phyloP scores from a whole-genome alignment of 2,797 vertebrate genomes.

The Neosilurus mollespiculum region DNA sequence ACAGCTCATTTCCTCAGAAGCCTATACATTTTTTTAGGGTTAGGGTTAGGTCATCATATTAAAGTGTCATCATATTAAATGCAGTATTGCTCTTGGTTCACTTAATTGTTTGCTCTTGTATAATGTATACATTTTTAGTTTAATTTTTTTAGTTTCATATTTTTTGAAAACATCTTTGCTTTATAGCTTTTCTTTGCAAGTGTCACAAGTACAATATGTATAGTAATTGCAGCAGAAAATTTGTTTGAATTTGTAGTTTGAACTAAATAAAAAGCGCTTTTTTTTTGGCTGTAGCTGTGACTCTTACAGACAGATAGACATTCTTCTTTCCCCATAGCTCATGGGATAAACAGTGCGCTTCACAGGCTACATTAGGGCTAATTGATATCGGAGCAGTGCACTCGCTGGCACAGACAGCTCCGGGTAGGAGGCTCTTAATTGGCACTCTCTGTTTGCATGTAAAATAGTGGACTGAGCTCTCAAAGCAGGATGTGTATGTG shows the following conservation, averaged over 20 bases:
- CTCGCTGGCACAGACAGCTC: background rate
- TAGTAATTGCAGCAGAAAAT: background rate
- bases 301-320: constrained; percentile 18
- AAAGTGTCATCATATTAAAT: no score
- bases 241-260: background rate
- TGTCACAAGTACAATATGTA: background rate
- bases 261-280: background rate
- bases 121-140: no score
- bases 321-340: constrained; percentile 5
- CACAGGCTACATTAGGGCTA: constrained; percentile 11
- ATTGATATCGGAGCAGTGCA: constrained; percentile 25
- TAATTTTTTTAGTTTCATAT: no score
- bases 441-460: constrained; percentile 43
- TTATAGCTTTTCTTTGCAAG: no score
- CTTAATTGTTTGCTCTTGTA: no score
- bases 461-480: constrained; percentile 31
- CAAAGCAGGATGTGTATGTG: constrained; percentile 22
- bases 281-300: constrained; percentile 7
- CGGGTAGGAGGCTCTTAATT: constrained; percentile 38
- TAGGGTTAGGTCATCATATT: no score
- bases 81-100: no score
- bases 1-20: no score
- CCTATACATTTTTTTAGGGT: no score
- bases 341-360: constrained; percentile 21
- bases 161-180: no score